These are phyloP conservation scores for Autographa pulchrina DNA, from an alignment of 2,888 invertebrate genomes.

Conservation along the genomic window DNA sequence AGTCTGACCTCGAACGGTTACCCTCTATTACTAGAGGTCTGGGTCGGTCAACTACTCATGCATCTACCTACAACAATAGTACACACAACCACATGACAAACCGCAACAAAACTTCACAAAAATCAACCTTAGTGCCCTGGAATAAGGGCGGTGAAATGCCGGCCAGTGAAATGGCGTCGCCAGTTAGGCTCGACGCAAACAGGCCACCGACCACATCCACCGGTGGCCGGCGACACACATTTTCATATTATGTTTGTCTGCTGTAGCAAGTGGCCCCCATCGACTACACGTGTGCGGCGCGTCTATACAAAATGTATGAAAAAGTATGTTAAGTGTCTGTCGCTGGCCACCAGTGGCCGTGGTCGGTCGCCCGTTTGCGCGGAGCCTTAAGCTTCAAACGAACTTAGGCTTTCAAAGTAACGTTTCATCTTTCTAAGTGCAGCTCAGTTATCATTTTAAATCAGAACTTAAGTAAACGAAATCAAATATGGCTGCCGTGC, in stretches of 20 bases:
- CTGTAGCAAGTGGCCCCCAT: too few species aligned
- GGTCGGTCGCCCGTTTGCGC: too few species aligned
- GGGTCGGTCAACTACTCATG: conserved; percentile 5
- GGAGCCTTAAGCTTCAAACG: neutral
- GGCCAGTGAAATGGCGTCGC: too few species aligned
- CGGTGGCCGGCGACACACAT: too few species aligned
- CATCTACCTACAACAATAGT: neutral
- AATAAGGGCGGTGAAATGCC: neutral
- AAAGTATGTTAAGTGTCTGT: too few species aligned
- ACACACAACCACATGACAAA: neutral
- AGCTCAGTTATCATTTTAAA: neutral
- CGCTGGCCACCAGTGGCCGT: too few species aligned
- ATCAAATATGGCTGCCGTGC: neutral
- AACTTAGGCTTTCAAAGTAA: neutral
- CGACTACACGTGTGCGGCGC: too few species aligned
- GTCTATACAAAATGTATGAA: too few species aligned
- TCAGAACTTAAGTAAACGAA: neutral
- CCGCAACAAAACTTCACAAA: too few species aligned
- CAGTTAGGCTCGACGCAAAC: too few species aligned
- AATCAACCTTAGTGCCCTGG: neutral
- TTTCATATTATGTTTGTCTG: too few species aligned
- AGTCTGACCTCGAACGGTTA: conserved; percentile 3
- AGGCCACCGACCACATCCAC: too few species aligned
- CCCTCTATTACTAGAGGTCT: conserved; percentile 5
- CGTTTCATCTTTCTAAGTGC: conserved; percentile 1